Evolutionary conservation across 2,797 vertebrate species (phyloP), one percentile per base, ranked within the genome.

Genomic region (Cyprinodon diabolis): DNA sequence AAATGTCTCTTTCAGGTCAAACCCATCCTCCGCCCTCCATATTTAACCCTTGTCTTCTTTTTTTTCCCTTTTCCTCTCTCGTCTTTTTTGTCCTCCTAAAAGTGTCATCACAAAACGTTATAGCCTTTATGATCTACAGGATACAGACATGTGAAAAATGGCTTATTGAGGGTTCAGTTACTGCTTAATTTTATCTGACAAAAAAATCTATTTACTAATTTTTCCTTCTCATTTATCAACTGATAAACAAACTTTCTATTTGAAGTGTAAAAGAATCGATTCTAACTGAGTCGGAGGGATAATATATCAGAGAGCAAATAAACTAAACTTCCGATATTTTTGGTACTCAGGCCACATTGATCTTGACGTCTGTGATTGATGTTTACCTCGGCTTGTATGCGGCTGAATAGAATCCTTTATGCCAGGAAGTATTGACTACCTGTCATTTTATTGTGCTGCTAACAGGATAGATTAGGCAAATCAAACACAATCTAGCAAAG

Each of bases 61-160:
- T 12, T 12, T 30, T 30, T 43, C 56, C 54, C 19, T 30, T 62
- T 57, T 30, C 25, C 76, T 51, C 49, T 17, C 49, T 12, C 40
- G 63, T 12, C 52, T 17, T 23, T 60, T 30, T n/a, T 23, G 37
- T 17, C 52, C 65, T 72, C 74, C n/a, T 30, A 45, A 76, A 45
- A 10, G 49, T 48, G 78, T 71, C 78, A 67, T 80, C 76, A 70
- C 52, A 10, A 69, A 19, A 7, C 35, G 43, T 71, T 70, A 73
- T 81, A 80, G 79, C 75, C 68, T 30, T 67, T 9, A 68, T 90
- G 84, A 92, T 93, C 30, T 30, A 30, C 30, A 30, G 81, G 52
- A 89, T 92, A 87, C 82, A 90, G 94, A 93, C 92, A 90, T 73
- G 66, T 93, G 90, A 91, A 95, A 94, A 83, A 73, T 60, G 89